Evolutionary conservation across 2,797 vertebrate species (phyloP).

Genomic region (Tympanoctomys barrerae): DNA sequence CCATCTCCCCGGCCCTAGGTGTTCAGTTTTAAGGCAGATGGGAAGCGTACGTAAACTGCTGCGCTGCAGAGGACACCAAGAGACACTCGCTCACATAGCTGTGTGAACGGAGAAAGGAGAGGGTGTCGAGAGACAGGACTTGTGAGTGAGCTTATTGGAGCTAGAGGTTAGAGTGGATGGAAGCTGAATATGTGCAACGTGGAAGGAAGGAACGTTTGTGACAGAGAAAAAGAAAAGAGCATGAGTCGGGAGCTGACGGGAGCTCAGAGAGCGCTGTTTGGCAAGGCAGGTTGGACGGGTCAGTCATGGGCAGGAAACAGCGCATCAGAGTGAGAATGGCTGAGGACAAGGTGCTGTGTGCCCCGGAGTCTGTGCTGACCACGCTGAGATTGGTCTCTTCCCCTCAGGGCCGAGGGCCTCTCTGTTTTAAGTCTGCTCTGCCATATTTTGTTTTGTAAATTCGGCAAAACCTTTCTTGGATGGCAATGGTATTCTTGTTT

Average conservation of each 20-base stretch:
- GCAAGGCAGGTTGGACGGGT: background rate
- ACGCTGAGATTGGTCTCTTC: background rate
- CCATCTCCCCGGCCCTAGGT: too few species aligned
- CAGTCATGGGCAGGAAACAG: background rate
- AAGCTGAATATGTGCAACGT: background rate
- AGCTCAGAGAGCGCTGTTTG: background rate
- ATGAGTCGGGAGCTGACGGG: background rate
- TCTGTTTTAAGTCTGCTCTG: too few species aligned
- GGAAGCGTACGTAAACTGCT: background rate
- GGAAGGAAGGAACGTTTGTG: background rate
- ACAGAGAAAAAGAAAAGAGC: background rate
- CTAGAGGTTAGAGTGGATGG: background rate
- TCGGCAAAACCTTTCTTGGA: background rate
- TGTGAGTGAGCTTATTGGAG: background rate
- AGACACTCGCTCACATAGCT: background rate
- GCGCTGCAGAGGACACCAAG: accelerated
- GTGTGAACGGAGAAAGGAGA: background rate
- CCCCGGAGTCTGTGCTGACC: background rate
- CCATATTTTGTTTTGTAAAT: background rate
- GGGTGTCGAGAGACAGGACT: background rate
- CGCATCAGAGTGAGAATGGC: background rate
- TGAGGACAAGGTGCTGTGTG: background rate
- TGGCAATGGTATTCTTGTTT: background rate
- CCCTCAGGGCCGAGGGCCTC: background rate
- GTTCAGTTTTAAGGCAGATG: background rate